A percentile compares a stretch with the other conserved stretches of the same genome.
These are phyloP conservation scores for Eonycteris spelaea DNA, from an alignment of 2,113 vertebrate genomes.

Conservation along the genomic window DNA sequence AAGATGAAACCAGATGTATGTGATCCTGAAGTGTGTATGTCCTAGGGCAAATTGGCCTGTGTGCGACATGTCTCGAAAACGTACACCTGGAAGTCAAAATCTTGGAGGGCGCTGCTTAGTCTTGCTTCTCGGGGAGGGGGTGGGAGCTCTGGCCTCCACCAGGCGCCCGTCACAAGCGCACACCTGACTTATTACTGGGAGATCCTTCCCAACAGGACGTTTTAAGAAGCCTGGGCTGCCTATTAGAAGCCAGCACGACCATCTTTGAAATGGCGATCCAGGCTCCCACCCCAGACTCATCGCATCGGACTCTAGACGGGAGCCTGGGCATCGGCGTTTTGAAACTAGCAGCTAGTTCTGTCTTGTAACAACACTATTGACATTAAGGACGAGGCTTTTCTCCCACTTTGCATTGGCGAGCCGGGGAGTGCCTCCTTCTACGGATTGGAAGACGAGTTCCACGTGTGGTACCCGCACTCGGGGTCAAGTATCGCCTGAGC, in stretches of 20 bases:
- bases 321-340: rapidly evolving
- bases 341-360: background rate
- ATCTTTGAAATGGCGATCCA: rapidly evolving
- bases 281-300: too few relatives aligned
- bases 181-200: background rate
- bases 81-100: background rate
- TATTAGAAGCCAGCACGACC: background rate
- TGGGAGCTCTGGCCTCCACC: background rate
- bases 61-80: background rate
- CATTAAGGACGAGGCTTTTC: background rate
- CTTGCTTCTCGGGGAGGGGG: too few relatives aligned
- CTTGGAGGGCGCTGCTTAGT: background rate
- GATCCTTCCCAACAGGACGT: rapidly evolving
- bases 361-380: background rate
- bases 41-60: background rate
- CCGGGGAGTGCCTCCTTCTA: background rate
- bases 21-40: background rate
- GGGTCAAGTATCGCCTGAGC: rapidly evolving
- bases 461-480: rapidly evolving
- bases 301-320: background rate
- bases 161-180: background rate
- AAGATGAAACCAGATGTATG: background rate
- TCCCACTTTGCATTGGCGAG: background rate
- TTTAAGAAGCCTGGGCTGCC: background rate
- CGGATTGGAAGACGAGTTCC: background rate